Conservation (phyloP, 2,888 invertebrate genomes). For the Dusona sp. region DNA sequence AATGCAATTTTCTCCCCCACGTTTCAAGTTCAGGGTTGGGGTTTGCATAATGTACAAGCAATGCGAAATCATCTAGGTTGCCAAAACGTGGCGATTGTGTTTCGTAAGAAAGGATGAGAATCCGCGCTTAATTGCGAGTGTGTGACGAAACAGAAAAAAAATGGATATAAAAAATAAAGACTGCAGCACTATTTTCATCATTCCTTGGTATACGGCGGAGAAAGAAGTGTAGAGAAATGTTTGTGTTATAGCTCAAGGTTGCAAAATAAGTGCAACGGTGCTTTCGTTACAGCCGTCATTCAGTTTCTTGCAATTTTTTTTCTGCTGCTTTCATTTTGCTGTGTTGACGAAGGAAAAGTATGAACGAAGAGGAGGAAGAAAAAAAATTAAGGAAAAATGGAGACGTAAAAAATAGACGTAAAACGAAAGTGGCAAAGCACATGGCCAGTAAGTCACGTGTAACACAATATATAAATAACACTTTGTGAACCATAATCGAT, state of each 20-base stretch:
- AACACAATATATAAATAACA: conserved; percentile 32
- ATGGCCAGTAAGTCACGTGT: conserved; percentile 60
- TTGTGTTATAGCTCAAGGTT: conserved; percentile 13
- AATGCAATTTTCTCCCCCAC: not conserved
- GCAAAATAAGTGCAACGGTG: not conserved
- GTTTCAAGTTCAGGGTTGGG: conserved; percentile 42
- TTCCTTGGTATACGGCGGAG: not conserved
- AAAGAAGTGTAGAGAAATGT: conserved; percentile 13
- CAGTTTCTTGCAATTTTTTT: not conserved
- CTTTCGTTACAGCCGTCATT: conserved; percentile 6
- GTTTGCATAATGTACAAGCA: not conserved
- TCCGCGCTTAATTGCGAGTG: not conserved
- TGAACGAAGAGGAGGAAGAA: not conserved
- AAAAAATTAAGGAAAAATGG: not conserved
- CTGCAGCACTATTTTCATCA: conserved; percentile 15
- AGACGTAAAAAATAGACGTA: not conserved
- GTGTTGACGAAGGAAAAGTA: not conserved
- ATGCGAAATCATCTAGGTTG: not conserved
- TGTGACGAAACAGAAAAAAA: not conserved
- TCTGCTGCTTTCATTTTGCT: not conserved
- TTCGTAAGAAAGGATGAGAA: not conserved
- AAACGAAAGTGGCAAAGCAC: conserved; percentile 36
- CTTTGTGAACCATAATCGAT: conserved; percentile 74
- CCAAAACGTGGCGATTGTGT: conserved; percentile 20
- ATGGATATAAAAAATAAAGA: not conserved